Conservation (phyloP, 2,888 invertebrate genomes). For the Eledona agricola region DNA sequence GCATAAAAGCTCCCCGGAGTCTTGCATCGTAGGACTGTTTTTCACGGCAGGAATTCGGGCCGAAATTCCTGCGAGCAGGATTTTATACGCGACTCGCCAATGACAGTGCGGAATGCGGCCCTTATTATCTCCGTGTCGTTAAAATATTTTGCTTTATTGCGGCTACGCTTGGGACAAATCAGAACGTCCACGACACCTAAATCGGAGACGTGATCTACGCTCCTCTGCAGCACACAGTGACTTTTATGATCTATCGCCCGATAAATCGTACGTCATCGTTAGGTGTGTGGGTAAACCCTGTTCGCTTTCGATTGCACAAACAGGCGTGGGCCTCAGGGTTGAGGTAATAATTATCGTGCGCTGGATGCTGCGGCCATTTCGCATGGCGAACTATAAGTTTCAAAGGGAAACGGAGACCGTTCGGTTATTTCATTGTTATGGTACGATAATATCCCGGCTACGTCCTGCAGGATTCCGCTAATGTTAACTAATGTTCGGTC, state of each 20-base stretch:
- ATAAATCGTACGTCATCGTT: no score
- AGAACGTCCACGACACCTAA: conserved; percentile 25
- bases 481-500: conserved; percentile 38
- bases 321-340: no score
- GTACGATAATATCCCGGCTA: conserved; percentile 27
- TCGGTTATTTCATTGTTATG: conserved; percentile 37
- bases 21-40: conserved; percentile 42
- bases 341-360: no score
- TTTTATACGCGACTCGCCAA: conserved; percentile 51
- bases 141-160: conserved; percentile 52
- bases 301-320: no score
- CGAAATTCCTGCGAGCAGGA: conserved; percentile 43
- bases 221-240: conserved; percentile 22
- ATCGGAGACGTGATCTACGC: conserved; percentile 30
- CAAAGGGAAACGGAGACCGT: conserved; percentile 14
- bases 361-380: no score
- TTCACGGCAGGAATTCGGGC: conserved; percentile 44
- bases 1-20: conserved; percentile 46
- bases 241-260: conserved; percentile 30
- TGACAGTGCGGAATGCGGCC: conserved; percentile 47
- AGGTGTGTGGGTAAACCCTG: no score
- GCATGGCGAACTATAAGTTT: conserved; percentile 6
- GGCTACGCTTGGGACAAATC: conserved; percentile 18
- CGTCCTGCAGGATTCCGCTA: conserved; percentile 37
- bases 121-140: conserved; percentile 53